A percentile compares a stretch with the other conserved stretches of the same genome.
These are phyloP conservation scores for Altica lythri DNA, from an alignment of 2,888 invertebrate species.

Conservation along the genomic window DNA sequence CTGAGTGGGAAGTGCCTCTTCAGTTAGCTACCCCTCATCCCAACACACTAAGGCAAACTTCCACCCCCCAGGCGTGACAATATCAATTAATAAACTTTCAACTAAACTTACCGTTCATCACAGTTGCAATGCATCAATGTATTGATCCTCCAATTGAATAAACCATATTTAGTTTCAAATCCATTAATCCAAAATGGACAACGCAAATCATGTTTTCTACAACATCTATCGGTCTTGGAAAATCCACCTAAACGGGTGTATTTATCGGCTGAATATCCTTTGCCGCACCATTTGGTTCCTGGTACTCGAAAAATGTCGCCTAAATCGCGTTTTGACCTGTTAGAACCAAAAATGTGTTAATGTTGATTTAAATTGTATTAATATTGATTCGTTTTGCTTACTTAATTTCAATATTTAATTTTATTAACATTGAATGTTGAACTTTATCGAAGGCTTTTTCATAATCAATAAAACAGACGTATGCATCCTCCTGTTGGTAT, in stretches of 20 bases:
- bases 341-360: not conserved
- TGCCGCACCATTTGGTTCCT: constrained; percentile 94
- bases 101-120: constrained; percentile 80
- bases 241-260: constrained; percentile 85
- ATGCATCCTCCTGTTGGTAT: too few relatives aligned
- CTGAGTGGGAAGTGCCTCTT: too few relatives aligned
- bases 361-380: not conserved
- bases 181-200: constrained; percentile 86
- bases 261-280: constrained; percentile 78
- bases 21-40: too few relatives aligned
- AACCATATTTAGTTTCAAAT: constrained; percentile 80
- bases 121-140: constrained; percentile 92
- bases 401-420: too few relatives aligned
- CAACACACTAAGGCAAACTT: too few relatives aligned
- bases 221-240: constrained; percentile 84
- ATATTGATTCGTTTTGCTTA: constrained; percentile 19
- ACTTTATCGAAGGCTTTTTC: too few relatives aligned
- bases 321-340: constrained; percentile 59
- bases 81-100: too few relatives aligned
- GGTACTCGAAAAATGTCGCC: constrained; percentile 79
- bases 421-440: too few relatives aligned
- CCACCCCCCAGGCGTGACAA: too few relatives aligned
- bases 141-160: constrained; percentile 88
- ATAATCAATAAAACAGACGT: too few relatives aligned
- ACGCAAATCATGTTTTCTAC: constrained; percentile 82